phyloP scores from a whole-genome alignment of 2,113 vertebrate species.

The Speoplatyrhinus poulsoni region DNA sequence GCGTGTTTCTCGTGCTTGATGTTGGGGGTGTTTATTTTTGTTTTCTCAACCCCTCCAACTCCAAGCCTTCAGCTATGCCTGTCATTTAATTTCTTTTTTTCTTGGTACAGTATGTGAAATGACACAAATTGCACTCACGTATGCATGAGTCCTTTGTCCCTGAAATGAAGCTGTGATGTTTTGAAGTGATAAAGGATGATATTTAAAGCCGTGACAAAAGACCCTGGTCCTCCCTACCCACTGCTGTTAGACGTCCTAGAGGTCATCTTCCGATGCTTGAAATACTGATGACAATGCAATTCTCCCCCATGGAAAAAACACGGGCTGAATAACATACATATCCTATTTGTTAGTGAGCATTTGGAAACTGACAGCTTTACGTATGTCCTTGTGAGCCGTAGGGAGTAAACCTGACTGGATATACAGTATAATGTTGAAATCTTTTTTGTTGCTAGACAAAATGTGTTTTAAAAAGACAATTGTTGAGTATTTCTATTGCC shows the following conservation, averaged over 20 bases:
- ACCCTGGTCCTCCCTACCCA: constrained; percentile 70
- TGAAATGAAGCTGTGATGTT: constrained; percentile 9
- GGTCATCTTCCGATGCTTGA: constrained; percentile 65
- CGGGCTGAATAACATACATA: constrained; percentile 55
- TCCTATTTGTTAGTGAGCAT: constrained; percentile 69
- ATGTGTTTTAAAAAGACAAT: constrained; percentile 76
- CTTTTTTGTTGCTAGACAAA: constrained; percentile 78
- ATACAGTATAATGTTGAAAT: constrained; percentile 57
- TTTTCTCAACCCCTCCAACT: constrained; percentile 6
- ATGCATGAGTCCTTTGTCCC: constrained; percentile 49
- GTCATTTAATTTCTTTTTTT: constrained; percentile 3
- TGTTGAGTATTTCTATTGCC: constrained; percentile 81
- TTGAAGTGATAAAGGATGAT: constrained; percentile 25
- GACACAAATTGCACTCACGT: constrained; percentile 22
- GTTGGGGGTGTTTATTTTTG: background rate
- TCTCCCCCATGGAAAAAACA: constrained; percentile 46
- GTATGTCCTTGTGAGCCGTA: constrained; percentile 76
- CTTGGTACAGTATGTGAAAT: constrained; percentile 11
- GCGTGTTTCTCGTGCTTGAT: too few relatives aligned
- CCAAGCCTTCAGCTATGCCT: background rate
- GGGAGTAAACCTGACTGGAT: constrained; percentile 74
- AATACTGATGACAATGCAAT: constrained; percentile 55
- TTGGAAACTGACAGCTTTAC: constrained; percentile 61
- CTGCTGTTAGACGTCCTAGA: constrained; percentile 66
- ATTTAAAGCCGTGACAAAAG: constrained; percentile 42